Conservation (phyloP, 2,113 vertebrate species). For the Capreolus pygargus region DNA sequence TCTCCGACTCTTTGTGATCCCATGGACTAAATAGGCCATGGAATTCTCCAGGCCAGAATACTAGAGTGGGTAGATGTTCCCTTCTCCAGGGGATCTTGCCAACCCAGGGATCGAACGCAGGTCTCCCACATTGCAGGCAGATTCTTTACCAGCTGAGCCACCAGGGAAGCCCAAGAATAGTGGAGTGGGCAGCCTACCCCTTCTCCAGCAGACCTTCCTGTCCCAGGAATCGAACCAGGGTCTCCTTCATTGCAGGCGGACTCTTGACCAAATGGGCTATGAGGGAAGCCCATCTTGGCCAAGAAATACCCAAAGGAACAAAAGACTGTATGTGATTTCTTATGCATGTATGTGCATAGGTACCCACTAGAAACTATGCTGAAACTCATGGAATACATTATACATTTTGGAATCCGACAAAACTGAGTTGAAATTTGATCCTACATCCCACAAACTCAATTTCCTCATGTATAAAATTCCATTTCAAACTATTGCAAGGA, state of each 20-base stretch:
- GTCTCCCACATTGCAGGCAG: background rate
- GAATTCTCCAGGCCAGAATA: background rate
- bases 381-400: background rate
- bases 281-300: background rate
- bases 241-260: fast-evolving
- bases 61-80: background rate
- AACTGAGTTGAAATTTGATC: background rate
- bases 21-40: background rate
- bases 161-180: background rate
- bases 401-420: background rate
- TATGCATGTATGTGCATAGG: background rate
- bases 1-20: background rate
- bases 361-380: background rate
- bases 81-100: background rate
- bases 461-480: background rate
- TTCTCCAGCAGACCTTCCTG: background rate
- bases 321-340: background rate
- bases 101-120: background rate
- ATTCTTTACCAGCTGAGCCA: background rate
- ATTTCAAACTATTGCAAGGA: background rate
- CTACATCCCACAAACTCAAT: background rate
- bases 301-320: background rate
- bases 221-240: background rate
- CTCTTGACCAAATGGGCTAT: background rate
- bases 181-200: background rate